Percentiles rank a stretch among this genome's conserved stretches.
Evolutionary conservation across 2,113 vertebrate species (phyloP).

Genomic region (Cnemophilus loriae): DNA sequence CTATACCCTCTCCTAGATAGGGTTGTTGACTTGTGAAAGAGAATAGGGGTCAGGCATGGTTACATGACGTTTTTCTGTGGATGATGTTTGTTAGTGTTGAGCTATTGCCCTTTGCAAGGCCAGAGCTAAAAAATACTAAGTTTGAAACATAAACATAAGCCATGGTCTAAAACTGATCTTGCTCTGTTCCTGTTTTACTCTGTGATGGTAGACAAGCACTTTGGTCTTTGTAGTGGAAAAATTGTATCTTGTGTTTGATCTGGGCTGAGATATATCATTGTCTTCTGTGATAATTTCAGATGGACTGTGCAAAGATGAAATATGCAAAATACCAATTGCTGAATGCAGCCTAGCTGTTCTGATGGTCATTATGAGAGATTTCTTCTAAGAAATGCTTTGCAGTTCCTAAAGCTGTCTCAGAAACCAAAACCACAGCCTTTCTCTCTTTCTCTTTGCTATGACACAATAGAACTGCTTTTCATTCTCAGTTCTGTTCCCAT

Average conservation of each 20-base stretch:
- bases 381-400: neutral
- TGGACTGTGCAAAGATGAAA: neutral
- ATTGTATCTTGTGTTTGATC: neutral
- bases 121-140: neutral
- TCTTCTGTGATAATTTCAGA: neutral
- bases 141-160: neutral
- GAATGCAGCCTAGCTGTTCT: neutral
- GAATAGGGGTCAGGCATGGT: neutral
- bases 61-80: neutral
- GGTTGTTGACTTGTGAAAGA: neutral
- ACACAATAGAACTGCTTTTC: neutral
- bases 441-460: neutral
- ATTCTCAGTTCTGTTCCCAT: neutral
- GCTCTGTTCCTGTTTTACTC: neutral
- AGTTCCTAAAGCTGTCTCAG: neutral
- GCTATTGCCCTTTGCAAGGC: neutral
- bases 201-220: neutral
- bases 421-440: neutral
- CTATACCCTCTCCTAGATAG: neutral
- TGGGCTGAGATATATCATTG: neutral
- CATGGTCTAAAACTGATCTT: neutral
- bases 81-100: neutral
- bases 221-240: neutral
- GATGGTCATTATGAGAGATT: neutral
- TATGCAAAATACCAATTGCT: neutral